These are phyloP conservation scores for Danio jaintianensis DNA, from an alignment of 2,797 vertebrate species.

Conservation along the genomic window DNA sequence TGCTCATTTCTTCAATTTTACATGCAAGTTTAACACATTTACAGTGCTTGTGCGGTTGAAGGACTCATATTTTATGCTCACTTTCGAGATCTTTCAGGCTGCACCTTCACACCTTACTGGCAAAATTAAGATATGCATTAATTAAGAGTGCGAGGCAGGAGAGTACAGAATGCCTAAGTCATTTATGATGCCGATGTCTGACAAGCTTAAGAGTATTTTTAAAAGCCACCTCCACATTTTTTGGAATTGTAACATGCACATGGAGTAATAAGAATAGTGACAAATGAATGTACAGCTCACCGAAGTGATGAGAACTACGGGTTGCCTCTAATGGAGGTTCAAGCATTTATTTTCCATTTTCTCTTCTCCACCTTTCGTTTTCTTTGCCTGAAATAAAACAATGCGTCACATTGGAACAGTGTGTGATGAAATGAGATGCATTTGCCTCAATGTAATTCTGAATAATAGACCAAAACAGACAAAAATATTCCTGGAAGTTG, in stretches of 20 bases:
- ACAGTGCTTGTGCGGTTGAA: not conserved
- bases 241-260: not conserved
- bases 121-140: not conserved
- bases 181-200: conserved; percentile 6
- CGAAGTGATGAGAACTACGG: not conserved
- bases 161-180: not conserved
- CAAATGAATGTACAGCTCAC: not conserved
- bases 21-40: too few relatives aligned
- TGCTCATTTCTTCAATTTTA: too few relatives aligned
- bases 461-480: conserved; percentile 4
- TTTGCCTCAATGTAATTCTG: conserved; percentile 62
- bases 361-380: not conserved
- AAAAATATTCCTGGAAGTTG: not conserved
- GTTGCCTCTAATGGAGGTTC: not conserved
- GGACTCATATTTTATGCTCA: not conserved
- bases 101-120: not conserved
- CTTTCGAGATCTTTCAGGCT: not conserved
- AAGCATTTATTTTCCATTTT: conserved; percentile 31
- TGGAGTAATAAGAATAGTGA: not conserved
- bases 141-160: not conserved
- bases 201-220: not conserved
- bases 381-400: conserved; percentile 39
- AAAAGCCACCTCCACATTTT: not conserved
- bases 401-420: conserved; percentile 56
- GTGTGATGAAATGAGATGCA: conserved; percentile 42